Percentiles rank a stretch among this genome's conserved stretches.
Evolutionary conservation across 2,113 vertebrate species (phyloP).

Genomic region (Leucopsar rothschildi): DNA sequence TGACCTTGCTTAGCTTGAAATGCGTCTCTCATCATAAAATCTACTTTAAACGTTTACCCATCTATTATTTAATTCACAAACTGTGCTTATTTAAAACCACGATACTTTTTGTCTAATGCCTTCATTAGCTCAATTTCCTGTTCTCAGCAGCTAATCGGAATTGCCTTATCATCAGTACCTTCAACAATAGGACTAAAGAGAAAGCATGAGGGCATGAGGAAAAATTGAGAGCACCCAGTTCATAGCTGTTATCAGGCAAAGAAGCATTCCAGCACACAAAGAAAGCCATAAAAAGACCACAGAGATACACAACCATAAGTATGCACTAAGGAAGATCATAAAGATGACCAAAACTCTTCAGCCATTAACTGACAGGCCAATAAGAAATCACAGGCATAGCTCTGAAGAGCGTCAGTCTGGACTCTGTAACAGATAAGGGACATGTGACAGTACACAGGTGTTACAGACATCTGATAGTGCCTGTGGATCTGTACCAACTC

Average conservation of each 20-base stretch:
- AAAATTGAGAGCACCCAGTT: not conserved
- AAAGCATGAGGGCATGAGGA: not conserved
- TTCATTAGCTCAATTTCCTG: not conserved
- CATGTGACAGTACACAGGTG: rapidly evolving
- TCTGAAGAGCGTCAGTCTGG: not conserved
- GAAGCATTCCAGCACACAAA: not conserved
- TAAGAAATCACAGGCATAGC: not conserved
- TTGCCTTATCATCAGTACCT: not conserved
- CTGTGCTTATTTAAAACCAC: not conserved
- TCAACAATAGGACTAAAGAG: rapidly evolving
- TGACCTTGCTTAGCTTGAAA: not conserved
- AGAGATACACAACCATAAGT: not conserved
- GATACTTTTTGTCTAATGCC: not conserved
- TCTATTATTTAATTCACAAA: not conserved
- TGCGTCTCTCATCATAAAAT: not conserved
- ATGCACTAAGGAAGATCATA: not conserved
- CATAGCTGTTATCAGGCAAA: not conserved
- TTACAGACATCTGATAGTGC: rapidly evolving
- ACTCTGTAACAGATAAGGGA: not conserved
- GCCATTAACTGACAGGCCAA: not conserved
- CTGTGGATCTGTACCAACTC: not conserved
- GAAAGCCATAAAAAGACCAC: not conserved
- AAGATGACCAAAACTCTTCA: not conserved
- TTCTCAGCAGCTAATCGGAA: not conserved
- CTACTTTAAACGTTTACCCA: not conserved